phyloP scores from a whole-genome alignment of 2,113 vertebrate genomes.

The Chascanopsetta lugubris region DNA sequence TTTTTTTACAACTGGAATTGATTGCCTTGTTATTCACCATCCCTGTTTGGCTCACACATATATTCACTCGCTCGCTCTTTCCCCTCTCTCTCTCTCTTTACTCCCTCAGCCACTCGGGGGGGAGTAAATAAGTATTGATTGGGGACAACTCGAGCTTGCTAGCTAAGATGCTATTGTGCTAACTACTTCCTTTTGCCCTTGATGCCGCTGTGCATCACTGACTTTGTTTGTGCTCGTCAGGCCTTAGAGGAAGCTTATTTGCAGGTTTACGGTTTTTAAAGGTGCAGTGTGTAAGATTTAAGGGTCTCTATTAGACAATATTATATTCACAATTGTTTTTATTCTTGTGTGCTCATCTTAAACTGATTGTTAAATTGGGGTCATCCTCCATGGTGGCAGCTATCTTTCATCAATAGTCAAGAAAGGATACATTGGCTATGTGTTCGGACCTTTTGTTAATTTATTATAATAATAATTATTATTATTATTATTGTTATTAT shows the following conservation, averaged over 20 bases:
- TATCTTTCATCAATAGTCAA: no score
- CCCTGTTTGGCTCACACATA: slow-evolving; percentile 55
- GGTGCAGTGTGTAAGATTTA: not conserved
- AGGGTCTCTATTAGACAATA: no score
- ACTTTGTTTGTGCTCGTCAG: slow-evolving; percentile 15
- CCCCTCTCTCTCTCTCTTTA: slow-evolving; percentile 36
- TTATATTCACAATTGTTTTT: no score
- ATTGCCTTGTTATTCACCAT: slow-evolving; percentile 72
- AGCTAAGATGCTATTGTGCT: slow-evolving; percentile 54
- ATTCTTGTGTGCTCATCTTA: no score
- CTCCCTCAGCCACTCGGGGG: slow-evolving; percentile 61
- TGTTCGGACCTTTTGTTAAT: no score
- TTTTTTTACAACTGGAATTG: slow-evolving; percentile 56
- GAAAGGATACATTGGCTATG: no score
- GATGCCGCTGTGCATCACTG: slow-evolving; percentile 19
- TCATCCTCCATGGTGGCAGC: no score
- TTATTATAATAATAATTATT: no score
- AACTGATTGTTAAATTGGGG: no score
- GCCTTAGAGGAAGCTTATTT: not conserved
- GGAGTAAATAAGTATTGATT: slow-evolving; percentile 77
- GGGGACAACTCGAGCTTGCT: slow-evolving; percentile 51
- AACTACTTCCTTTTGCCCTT: slow-evolving; percentile 48
- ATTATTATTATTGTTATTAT: no score
- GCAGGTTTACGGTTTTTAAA: not conserved
- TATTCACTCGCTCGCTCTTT: slow-evolving; percentile 17